Percentiles rank a stretch among this genome's conserved stretches.
These are phyloP conservation scores for Eonycteris spelaea DNA, from an alignment of 2,113 vertebrate species.

Conservation along the genomic window DNA sequence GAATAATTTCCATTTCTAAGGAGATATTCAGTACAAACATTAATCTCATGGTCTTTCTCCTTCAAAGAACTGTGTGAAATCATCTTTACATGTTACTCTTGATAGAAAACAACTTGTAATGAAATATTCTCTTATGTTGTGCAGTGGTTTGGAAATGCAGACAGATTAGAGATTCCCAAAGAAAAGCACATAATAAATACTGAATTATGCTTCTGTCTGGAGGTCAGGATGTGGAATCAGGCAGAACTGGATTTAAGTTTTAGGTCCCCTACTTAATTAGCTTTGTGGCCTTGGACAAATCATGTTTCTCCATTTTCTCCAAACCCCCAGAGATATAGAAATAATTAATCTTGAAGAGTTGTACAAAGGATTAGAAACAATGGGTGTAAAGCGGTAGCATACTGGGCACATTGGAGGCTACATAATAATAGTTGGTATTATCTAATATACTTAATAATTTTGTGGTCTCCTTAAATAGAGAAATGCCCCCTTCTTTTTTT, in stretches of 20 bases:
- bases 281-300: neutral
- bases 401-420: neutral
- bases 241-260: neutral
- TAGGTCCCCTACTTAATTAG: neutral
- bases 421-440: neutral
- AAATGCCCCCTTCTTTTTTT: neutral
- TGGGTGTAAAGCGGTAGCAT: neutral
- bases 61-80: neutral
- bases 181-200: neutral
- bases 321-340: neutral
- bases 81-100: neutral
- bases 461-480: neutral
- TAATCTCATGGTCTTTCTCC: neutral
- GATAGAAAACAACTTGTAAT: neutral
- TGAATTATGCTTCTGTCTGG: neutral
- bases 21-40: neutral
- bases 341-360: neutral
- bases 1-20: slow-evolving; percentile 18
- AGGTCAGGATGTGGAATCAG: too few species aligned
- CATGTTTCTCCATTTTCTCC: neutral
- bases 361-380: neutral
- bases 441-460: neutral
- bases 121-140: neutral
- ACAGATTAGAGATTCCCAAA: neutral
- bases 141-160: neutral